These are phyloP conservation scores for Melanogrammus aeglefinus DNA, from an alignment of 2,797 vertebrate species.

Conservation along the genomic window DNA sequence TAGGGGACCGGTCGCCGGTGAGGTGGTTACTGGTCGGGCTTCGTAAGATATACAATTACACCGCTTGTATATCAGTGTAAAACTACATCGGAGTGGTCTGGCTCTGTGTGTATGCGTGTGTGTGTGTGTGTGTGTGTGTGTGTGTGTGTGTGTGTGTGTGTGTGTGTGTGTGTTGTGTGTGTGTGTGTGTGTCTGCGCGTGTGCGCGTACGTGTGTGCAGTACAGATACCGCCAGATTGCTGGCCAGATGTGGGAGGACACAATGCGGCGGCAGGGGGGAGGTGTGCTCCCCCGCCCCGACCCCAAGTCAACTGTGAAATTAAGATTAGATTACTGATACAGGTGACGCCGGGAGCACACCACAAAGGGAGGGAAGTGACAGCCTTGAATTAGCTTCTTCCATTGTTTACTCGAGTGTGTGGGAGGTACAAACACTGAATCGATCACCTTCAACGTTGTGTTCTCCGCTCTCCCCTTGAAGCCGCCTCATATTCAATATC, in stretches of 20 bases:
- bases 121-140: background rate
- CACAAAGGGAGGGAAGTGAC: constrained; percentile 4
- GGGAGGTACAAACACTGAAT: constrained; percentile 62
- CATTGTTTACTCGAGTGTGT: constrained; percentile 60
- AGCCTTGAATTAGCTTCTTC: constrained; percentile 32
- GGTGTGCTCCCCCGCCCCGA: constrained; percentile 52
- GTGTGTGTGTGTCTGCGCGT: background rate
- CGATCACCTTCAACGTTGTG: constrained; percentile 58
- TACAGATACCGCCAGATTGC: constrained; percentile 68
- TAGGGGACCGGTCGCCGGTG: too few relatives aligned
- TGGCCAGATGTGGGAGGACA: constrained; percentile 68
- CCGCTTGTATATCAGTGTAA: too few relatives aligned
- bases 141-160: constrained; percentile 17
- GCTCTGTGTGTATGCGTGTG: too few relatives aligned
- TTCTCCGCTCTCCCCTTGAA: constrained; percentile 39
- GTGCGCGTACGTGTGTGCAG: constrained; percentile 33
- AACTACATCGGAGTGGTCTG: too few relatives aligned
- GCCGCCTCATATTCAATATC: constrained; percentile 45
- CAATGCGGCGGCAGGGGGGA: constrained; percentile 57
- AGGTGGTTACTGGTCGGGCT: too few relatives aligned
- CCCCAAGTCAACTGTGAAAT: constrained; percentile 74
- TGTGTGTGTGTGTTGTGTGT: constrained; percentile 16
- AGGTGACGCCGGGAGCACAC: constrained; percentile 42
- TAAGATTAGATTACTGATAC: constrained; percentile 62
- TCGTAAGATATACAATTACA: too few relatives aligned